phyloP scores from a whole-genome alignment of 2,888 invertebrate species.

The Drosophila acutilabella region DNA sequence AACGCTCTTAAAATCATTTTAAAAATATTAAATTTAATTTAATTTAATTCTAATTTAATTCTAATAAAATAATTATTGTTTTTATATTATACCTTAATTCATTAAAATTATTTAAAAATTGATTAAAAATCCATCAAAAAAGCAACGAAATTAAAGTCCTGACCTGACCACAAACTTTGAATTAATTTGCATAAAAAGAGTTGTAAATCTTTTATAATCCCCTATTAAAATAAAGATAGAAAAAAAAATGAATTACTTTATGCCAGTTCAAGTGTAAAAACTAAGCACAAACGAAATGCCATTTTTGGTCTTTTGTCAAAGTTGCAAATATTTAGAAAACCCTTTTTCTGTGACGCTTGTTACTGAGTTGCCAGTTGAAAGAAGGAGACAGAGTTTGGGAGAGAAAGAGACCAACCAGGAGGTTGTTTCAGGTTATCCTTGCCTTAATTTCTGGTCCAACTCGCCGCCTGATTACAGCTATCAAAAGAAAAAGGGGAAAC shows the following conservation, averaged over 20 bases:
- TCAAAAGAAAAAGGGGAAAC: slow-evolving; percentile 39
- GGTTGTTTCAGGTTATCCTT: not conserved
- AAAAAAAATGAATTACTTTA: not conserved
- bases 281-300: slow-evolving; percentile 3
- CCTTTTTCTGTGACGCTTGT: slow-evolving; percentile 33
- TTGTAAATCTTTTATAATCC: not conserved
- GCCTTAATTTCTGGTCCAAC: not conserved
- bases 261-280: slow-evolving; percentile 4
- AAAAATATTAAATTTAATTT: too few species aligned
- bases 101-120: too few species aligned
- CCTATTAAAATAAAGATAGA: not conserved
- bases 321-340: slow-evolving; percentile 14
- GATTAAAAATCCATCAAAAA: too few species aligned
- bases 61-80: too few species aligned
- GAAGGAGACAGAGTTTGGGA: slow-evolving; percentile 5
- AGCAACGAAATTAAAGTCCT: too few species aligned
- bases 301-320: slow-evolving; percentile 16
- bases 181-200: too few species aligned
- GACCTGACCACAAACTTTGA: too few species aligned
- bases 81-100: too few species aligned
- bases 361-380: slow-evolving; percentile 2
- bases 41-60: too few species aligned
- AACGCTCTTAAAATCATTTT: too few species aligned
- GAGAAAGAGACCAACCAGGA: not conserved
- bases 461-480: slow-evolving; percentile 51